Evolutionary conservation across 2,797 vertebrate genomes (phyloP).

Genomic region (Psittacula echo): DNA sequence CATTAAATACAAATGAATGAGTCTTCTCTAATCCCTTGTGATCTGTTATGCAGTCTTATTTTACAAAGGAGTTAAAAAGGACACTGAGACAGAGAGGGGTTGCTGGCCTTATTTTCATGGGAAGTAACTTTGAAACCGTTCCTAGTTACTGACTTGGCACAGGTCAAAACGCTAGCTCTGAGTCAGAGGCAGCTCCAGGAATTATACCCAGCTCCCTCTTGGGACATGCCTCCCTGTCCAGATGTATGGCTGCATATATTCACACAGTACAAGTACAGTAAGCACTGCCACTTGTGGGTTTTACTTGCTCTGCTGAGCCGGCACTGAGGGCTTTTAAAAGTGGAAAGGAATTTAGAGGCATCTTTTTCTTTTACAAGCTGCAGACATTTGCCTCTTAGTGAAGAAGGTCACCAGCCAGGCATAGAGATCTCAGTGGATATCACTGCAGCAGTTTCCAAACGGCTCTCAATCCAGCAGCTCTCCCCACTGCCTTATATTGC

Average conservation of each 20-base stretch:
- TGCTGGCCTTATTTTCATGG: not conserved
- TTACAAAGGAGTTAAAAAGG: not conserved
- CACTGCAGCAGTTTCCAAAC: slow-evolving; percentile 34
- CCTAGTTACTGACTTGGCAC: not conserved
- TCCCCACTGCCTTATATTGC: slow-evolving; percentile 55
- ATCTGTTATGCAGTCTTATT: not conserved
- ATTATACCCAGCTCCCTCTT: not conserved
- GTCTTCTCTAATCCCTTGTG: not conserved
- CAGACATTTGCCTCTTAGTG: slow-evolving; percentile 66
- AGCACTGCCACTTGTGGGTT: not conserved
- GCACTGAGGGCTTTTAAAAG: slow-evolving; percentile 54
- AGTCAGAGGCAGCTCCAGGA: not conserved
- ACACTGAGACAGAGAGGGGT: not conserved
- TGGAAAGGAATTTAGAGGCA: slow-evolving; percentile 51
- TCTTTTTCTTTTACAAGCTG: slow-evolving; percentile 74
- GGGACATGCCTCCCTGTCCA: not conserved
- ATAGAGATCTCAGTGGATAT: slow-evolving; percentile 38
- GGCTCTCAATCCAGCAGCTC: slow-evolving; percentile 39
- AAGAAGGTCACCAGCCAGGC: slow-evolving; percentile 71
- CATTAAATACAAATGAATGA: slow-evolving; percentile 29
- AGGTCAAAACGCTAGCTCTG: not conserved
- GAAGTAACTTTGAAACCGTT: not conserved
- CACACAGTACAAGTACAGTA: slow-evolving; percentile 30
- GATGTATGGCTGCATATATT: not conserved
- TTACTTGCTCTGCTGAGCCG: slow-evolving; percentile 18